phyloP scores from a whole-genome alignment of 2,888 invertebrate genomes.

The Petrolisthes cinctipes region DNA sequence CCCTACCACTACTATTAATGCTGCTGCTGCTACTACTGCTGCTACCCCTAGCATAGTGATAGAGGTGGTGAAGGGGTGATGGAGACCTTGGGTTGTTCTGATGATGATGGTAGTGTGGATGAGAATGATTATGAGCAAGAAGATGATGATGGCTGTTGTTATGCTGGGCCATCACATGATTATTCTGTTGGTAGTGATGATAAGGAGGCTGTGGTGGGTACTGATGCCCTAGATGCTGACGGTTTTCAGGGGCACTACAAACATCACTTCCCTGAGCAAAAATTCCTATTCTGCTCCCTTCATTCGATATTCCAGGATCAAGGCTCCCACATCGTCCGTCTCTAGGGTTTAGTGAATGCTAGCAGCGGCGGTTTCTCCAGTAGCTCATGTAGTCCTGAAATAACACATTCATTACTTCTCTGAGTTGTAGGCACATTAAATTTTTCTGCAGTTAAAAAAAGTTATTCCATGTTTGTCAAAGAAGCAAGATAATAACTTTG shows the following conservation, averaged over 20 bases:
- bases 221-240: conserved; percentile 35
- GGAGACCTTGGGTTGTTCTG: conserved; percentile 50
- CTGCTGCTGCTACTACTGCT: conserved; percentile 60
- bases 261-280: conserved; percentile 35
- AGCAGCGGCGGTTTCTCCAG: conserved; percentile 61
- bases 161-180: conserved; percentile 40
- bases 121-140: conserved; percentile 56
- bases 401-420: not conserved
- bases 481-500: no score
- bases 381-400: conserved; percentile 62
- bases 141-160: conserved; percentile 51
- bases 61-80: conserved; percentile 54
- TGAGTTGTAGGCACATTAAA: no score
- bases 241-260: conserved; percentile 42
- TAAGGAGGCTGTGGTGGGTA: conserved; percentile 45
- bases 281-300: conserved; percentile 35
- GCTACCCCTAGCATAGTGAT: conserved; percentile 51
- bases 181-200: conserved; percentile 38
- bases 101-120: conserved; percentile 51
- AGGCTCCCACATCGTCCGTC: conserved; percentile 54
- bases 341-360: conserved; percentile 60
- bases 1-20: conserved; percentile 56
- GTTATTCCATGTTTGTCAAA: not conserved
- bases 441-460: not conserved
- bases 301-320: conserved; percentile 42